phyloP scores from a whole-genome alignment of 2,888 invertebrate species.

The Cheilosia vernalis region DNA sequence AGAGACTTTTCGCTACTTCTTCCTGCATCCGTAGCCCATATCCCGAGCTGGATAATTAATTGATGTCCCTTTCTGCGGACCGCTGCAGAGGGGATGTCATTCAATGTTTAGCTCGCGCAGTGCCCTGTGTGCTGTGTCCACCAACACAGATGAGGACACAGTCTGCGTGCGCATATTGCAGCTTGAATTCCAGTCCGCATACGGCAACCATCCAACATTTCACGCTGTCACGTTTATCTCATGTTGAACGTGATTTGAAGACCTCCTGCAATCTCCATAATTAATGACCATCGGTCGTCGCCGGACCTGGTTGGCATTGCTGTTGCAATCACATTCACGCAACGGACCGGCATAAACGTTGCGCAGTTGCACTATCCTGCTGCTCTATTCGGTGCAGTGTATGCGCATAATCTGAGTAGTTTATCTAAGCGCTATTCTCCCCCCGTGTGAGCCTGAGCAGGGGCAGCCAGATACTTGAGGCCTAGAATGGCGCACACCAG shows the following conservation, averaged over 20 bases:
- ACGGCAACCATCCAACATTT: constrained; percentile 76
- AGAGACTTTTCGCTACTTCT: constrained; percentile 37
- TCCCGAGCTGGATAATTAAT: constrained; percentile 66
- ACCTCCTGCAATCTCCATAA: constrained; percentile 77
- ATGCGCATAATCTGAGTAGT: constrained; percentile 59
- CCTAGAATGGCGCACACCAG: constrained; percentile 44
- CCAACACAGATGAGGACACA: constrained; percentile 13
- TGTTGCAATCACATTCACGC: constrained; percentile 72
- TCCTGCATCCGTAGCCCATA: constrained; percentile 67
- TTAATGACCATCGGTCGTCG: constrained; percentile 72
- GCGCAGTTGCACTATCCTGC: constrained; percentile 63
- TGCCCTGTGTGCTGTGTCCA: constrained; percentile 55
- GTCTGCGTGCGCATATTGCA: constrained; percentile 46
- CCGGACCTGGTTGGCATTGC: constrained; percentile 61
- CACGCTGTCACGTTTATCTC: constrained; percentile 78
- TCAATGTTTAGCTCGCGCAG: constrained; percentile 36
- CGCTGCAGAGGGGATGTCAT: constrained; percentile 61
- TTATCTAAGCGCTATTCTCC: constrained; percentile 67
- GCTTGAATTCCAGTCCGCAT: constrained; percentile 74
- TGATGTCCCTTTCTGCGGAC: constrained; percentile 55
- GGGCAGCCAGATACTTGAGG: constrained; percentile 41
- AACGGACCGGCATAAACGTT: constrained; percentile 38
- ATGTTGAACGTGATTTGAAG: constrained; percentile 77
- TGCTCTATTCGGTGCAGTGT: constrained; percentile 56
- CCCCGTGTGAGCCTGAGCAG: constrained; percentile 44